Evolutionary conservation across 1,140 invertebrate genomes (phyloP).

Genomic region (Drosophila serrata): DNA sequence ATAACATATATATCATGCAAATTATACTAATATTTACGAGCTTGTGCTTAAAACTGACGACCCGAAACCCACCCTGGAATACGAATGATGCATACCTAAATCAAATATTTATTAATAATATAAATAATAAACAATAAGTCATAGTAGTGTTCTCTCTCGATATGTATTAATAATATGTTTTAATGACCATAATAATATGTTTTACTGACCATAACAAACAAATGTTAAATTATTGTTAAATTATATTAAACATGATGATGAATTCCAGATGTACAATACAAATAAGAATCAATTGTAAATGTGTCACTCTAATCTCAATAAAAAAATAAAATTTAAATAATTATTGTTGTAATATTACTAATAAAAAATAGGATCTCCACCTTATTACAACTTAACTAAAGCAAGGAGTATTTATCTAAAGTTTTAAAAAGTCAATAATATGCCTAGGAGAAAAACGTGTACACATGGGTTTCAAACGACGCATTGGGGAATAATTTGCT

Average conservation of each 20-base stretch:
- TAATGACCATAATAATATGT: conserved; percentile 4
- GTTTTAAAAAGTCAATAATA: too few relatives aligned
- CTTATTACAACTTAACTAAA: too few relatives aligned
- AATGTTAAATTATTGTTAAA: conserved; percentile 40
- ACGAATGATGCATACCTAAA: conserved; percentile 4
- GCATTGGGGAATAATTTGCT: too few relatives aligned
- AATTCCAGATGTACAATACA: conserved; percentile 2
- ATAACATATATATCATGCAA: not conserved
- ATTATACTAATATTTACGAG: not conserved
- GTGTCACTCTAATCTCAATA: conserved; percentile 11
- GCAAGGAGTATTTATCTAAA: too few relatives aligned
- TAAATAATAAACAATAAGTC: not conserved
- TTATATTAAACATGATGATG: not conserved
- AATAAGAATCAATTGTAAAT: conserved; percentile 5
- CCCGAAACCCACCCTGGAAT: conserved; percentile 36
- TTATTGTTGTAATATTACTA: not conserved
- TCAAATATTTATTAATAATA: conserved; percentile 1
- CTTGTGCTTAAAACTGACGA: conserved; percentile 4
- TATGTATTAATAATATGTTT: conserved; percentile 15
- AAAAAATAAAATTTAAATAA: not conserved
- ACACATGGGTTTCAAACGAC: too few relatives aligned
- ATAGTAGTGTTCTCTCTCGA: conserved; percentile 8
- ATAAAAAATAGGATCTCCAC: too few relatives aligned
- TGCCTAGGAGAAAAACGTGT: too few relatives aligned
- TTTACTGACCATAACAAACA: conserved; percentile 9